phyloP scores from a whole-genome alignment of 1,140 invertebrate species.

The Diabrotica virgifera region DNA sequence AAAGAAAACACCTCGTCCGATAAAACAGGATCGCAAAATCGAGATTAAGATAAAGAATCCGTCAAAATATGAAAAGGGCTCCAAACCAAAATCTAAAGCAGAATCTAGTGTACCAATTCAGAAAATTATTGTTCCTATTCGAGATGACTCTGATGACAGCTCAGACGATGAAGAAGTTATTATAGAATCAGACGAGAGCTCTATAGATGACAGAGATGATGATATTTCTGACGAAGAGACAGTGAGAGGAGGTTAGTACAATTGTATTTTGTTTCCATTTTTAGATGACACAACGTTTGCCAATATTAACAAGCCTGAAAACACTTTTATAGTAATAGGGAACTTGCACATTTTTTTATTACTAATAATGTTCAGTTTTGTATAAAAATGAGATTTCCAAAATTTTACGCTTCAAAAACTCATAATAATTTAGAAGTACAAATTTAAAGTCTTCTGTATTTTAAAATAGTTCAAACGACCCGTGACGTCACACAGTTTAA shows the following conservation, averaged over 20 bases:
- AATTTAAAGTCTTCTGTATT: too few relatives aligned
- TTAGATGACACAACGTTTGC: background rate
- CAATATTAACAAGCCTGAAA: too few relatives aligned
- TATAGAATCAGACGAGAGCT: slow-evolving; percentile 6
- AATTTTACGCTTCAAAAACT: too few relatives aligned
- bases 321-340: too few relatives aligned
- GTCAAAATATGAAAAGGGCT: slow-evolving; percentile 37
- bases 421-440: too few relatives aligned
- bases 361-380: too few relatives aligned
- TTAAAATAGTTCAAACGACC: too few relatives aligned
- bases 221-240: slow-evolving; percentile 34
- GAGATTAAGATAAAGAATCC: slow-evolving; percentile 46
- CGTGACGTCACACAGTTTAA: too few relatives aligned
- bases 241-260: slow-evolving; percentile 11
- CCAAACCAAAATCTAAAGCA: slow-evolving; percentile 14
- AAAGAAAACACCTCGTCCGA: slow-evolving; percentile 22
- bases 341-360: too few relatives aligned
- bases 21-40: slow-evolving; percentile 37
- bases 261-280: background rate
- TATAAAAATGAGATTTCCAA: too few relatives aligned
- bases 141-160: background rate
- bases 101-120: background rate
- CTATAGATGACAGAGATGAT: slow-evolving; percentile 31
- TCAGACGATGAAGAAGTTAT: slow-evolving; percentile 27
- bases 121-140: background rate